A percentile compares a stretch with the other conserved stretches of the same genome.
phyloP scores from a whole-genome alignment of 2,797 vertebrate genomes.

The Malurus leucopterus region DNA sequence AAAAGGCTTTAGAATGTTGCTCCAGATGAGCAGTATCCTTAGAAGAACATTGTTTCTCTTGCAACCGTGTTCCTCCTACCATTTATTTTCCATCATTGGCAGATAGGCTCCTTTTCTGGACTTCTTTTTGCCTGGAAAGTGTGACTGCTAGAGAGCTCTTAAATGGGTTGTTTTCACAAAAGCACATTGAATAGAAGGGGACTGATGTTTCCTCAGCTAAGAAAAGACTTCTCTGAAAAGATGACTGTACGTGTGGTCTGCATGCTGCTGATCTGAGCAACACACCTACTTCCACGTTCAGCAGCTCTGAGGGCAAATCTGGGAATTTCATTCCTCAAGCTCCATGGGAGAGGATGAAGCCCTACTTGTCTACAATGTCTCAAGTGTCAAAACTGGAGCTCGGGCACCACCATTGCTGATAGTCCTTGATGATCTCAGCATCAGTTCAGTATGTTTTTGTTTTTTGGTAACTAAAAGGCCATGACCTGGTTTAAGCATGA shows the following conservation, averaged over 20 bases:
- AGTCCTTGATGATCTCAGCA: not conserved
- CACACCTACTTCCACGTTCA: rapidly evolving
- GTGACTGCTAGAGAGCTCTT: not conserved
- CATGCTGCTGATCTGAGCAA: not conserved
- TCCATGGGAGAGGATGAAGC: not conserved
- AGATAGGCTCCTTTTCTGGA: not conserved
- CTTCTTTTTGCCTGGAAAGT: not conserved
- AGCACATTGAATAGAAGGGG: not conserved
- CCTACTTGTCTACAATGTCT: not conserved
- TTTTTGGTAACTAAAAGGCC: not conserved
- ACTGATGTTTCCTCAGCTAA: not conserved
- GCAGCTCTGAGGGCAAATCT: not conserved
- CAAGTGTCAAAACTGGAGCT: not conserved
- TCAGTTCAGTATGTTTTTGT: not conserved
- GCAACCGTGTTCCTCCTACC: not conserved
- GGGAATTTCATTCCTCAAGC: not conserved
- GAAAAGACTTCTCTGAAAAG: not conserved
- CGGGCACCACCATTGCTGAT: not conserved
- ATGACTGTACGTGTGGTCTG: rapidly evolving
- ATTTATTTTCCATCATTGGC: not conserved
- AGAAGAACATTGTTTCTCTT: not conserved
- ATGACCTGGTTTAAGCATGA: not conserved
- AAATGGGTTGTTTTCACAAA: not conserved
- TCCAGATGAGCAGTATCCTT: not conserved
- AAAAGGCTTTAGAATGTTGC: not conserved